These are phyloP conservation scores for Eidolon helvum DNA, from an alignment of 2,113 vertebrate species.

Conservation along the genomic window DNA sequence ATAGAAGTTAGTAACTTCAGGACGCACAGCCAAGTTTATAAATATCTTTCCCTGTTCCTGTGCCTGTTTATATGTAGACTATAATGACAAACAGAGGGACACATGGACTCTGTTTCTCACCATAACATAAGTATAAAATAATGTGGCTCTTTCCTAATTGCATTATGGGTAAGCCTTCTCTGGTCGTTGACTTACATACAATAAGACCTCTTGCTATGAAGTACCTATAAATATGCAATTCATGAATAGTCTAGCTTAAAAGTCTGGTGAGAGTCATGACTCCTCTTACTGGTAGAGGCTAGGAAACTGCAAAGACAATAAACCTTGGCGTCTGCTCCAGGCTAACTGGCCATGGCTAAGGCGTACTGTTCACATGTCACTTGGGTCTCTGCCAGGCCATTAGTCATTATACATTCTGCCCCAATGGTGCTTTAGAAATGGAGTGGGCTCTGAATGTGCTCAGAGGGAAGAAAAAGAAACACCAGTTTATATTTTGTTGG, in stretches of 20 bases:
- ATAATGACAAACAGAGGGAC: constrained; percentile 48
- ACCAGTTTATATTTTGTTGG: background rate
- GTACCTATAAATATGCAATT: constrained; percentile 38
- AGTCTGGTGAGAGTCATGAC: constrained; percentile 24
- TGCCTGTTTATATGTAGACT: constrained; percentile 17
- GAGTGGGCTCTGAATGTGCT: background rate
- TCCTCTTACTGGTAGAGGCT: constrained; percentile 21
- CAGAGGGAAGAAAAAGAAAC: background rate
- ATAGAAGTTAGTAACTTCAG: background rate
- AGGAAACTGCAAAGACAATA: constrained; percentile 65
- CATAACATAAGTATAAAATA: constrained; percentile 13
- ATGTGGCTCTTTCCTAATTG: constrained; percentile 15
- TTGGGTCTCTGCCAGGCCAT: constrained; percentile 46
- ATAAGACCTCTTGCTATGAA: constrained; percentile 19
- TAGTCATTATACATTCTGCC: constrained; percentile 27
- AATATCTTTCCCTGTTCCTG: background rate
- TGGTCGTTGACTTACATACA: background rate
- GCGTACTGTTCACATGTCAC: constrained; percentile 12
- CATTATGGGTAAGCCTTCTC: constrained; percentile 34
- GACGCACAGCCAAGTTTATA: constrained; percentile 22
- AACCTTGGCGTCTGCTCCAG: constrained; percentile 40
- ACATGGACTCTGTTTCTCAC: background rate
- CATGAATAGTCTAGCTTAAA: constrained; percentile 21
- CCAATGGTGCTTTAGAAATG: background rate
- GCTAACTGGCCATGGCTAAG: background rate